A percentile compares a stretch with the other conserved stretches of the same genome.
These are phyloP conservation scores for Sparus aurata DNA, from an alignment of 2,797 vertebrate species.

Conservation along the genomic window DNA sequence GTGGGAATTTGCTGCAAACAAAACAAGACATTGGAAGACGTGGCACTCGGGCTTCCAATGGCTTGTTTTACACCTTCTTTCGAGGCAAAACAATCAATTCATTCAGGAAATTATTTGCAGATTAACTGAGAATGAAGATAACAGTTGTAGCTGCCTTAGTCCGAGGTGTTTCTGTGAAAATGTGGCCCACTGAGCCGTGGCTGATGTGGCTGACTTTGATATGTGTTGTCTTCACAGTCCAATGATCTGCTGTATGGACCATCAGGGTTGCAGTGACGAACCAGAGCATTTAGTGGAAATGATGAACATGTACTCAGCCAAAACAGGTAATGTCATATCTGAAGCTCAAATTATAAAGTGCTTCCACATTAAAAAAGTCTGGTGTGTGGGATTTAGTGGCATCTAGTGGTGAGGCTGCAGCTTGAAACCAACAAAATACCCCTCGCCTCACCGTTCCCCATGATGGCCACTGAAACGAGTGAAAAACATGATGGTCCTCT, in stretches of 20 bases:
- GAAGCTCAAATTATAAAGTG: not conserved
- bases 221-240: constrained; percentile 72
- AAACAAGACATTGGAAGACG: not conserved
- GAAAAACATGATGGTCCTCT: too few species aligned
- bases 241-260: constrained; percentile 64
- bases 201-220: constrained; percentile 29
- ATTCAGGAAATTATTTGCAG: not conserved
- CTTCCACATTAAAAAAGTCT: too few species aligned
- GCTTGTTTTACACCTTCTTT: not conserved
- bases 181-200: not conserved
- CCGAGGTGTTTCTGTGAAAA: not conserved
- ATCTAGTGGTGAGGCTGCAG: too few species aligned
- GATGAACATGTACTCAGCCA: constrained; percentile 88
- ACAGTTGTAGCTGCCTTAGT: not conserved
- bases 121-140: constrained; percentile 8
- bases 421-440: too few species aligned
- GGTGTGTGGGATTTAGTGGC: too few species aligned
- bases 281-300: constrained; percentile 90
- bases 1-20: not conserved
- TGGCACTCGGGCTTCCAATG: not conserved
- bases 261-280: constrained; percentile 83
- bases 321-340: constrained; percentile 87
- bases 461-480: too few species aligned
- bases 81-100: not conserved
- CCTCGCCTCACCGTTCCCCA: too few species aligned